Conservation (phyloP, 2,113 vertebrate species). For the Solenodon paradoxus region DNA sequence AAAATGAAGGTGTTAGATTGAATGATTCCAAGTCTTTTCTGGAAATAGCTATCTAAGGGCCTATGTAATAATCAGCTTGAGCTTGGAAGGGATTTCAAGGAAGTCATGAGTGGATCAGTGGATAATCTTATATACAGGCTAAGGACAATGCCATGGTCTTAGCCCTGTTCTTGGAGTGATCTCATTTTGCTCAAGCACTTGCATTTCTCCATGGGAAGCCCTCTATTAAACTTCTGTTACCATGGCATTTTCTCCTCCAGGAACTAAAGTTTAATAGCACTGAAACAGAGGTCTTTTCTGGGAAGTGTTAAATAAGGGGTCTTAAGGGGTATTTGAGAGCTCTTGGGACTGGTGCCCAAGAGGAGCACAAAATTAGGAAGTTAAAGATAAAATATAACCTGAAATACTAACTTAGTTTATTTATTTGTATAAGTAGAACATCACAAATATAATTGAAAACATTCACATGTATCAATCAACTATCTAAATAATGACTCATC, state of each 20-base stretch:
- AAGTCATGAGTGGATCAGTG: not conserved
- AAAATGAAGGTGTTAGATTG: not conserved
- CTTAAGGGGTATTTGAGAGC: not conserved
- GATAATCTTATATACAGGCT: not conserved
- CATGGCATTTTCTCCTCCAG: not conserved
- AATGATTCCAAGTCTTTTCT: not conserved
- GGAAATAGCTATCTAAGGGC: not conserved
- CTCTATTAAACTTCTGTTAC: not conserved
- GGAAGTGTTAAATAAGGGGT: not conserved
- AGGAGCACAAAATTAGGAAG: not conserved
- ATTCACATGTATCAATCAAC: not conserved
- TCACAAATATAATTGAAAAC: not conserved
- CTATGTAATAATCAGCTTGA: not conserved
- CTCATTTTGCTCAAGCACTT: not conserved
- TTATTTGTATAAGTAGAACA: not conserved
- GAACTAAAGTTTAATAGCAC: not conserved
- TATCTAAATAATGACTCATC: not conserved
- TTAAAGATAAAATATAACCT: not conserved
- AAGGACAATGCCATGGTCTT: not conserved
- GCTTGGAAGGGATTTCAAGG: not conserved
- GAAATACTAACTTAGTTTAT: not conserved
- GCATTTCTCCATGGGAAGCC: not conserved
- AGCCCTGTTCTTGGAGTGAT: not conserved
- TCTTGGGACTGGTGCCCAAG: not conserved
- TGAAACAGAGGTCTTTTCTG: not conserved